These are phyloP conservation scores for Sebastes cheni DNA, from an alignment of 2,797 vertebrate genomes.

Conservation along the genomic window DNA sequence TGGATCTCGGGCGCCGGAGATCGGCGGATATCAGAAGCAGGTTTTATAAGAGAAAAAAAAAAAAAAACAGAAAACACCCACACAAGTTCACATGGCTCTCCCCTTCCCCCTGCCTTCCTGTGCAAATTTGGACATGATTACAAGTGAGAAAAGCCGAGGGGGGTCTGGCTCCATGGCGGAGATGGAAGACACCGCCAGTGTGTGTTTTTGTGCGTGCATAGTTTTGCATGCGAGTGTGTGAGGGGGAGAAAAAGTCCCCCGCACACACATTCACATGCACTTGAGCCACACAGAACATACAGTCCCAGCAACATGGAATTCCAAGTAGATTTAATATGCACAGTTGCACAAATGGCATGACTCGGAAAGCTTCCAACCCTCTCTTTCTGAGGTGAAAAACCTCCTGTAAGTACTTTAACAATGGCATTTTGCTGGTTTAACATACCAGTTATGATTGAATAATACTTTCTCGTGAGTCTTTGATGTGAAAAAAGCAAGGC, in stretches of 20 bases:
- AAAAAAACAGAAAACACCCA: conserved; percentile 70
- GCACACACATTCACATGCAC: conserved; percentile 37
- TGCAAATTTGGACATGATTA: conserved; percentile 85
- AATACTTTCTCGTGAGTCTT: conserved; percentile 75
- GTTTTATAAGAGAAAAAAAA: conserved; percentile 49
- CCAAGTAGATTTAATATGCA: conserved; percentile 80
- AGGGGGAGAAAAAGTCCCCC: conserved; percentile 34
- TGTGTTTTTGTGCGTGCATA: conserved; percentile 67
- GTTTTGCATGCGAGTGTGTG: conserved; percentile 61
- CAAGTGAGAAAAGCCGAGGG: conserved; percentile 84
- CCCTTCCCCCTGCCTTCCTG: conserved; percentile 79
- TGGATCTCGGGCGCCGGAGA: conserved; percentile 64
- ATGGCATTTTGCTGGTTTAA: conserved; percentile 76
- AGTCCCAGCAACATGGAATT: conserved; percentile 71
- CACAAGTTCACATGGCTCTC: conserved; percentile 77
- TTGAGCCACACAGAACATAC: conserved; percentile 58
- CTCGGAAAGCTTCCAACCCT: conserved; percentile 79
- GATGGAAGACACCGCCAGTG: conserved; percentile 69
- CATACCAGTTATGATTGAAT: conserved; percentile 76
- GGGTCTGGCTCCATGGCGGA: conserved; percentile 80
- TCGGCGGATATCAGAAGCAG: conserved; percentile 59
- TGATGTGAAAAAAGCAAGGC: conserved; percentile 77
- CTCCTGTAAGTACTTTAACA: conserved; percentile 78
- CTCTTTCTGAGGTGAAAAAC: conserved; percentile 72
- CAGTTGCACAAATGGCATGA: conserved; percentile 81